These are phyloP conservation scores for Hydractinia symbiolongicarpus DNA, from an alignment of 30 jellyfish, hydroid and myxozoan genomes.

Conservation along the genomic window DNA sequence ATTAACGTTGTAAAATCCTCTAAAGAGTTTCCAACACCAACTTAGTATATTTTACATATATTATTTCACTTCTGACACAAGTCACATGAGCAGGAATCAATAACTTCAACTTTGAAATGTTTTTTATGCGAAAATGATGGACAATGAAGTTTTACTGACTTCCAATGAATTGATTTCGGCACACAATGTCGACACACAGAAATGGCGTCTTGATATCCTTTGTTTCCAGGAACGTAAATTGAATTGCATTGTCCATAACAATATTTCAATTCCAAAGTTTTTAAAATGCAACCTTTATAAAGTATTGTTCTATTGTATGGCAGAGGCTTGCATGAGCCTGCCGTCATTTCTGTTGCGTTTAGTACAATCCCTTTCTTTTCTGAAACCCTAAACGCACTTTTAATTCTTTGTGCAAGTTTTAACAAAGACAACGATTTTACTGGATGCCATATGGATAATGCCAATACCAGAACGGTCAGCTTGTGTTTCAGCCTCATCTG, in stretches of 20 bases:
- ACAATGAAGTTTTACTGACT: not conserved
- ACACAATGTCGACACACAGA: not conserved
- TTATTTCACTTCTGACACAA: not conserved
- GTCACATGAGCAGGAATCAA: not conserved
- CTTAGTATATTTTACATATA: too few species aligned
- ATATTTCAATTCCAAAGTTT: not conserved
- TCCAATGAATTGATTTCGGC: not conserved
- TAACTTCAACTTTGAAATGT: not conserved
- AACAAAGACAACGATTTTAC: too few species aligned
- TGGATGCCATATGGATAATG: too few species aligned
- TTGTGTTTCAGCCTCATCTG: too few species aligned
- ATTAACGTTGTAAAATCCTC: too few species aligned
- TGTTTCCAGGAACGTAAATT: not conserved
- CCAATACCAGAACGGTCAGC: too few species aligned
- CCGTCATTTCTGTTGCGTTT: too few species aligned
- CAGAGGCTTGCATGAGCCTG: too few species aligned
- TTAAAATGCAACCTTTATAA: not conserved
- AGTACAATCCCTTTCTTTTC: too few species aligned
- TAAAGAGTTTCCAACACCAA: too few species aligned
- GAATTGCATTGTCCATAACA: conserved; percentile 16
- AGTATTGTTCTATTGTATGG: not conserved
- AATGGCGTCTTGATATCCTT: not conserved
- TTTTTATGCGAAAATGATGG: not conserved
- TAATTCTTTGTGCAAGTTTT: too few species aligned
- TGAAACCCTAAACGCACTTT: too few species aligned